Conservation (phyloP, 2,888 invertebrate species). For the Agrochola lota region DNA sequence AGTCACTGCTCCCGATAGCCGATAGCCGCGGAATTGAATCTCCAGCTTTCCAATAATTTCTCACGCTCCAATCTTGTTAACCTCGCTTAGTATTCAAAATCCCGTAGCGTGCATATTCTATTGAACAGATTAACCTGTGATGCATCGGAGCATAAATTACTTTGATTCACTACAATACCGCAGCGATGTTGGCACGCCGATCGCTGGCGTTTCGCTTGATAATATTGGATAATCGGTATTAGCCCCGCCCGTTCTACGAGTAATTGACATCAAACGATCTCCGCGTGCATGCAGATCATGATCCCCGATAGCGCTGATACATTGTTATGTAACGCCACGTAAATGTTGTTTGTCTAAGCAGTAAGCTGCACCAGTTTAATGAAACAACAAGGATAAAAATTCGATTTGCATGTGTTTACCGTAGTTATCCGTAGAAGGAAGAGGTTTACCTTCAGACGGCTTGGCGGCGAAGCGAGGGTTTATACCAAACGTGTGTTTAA, state of each 20-base stretch:
- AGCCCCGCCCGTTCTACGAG: conserved; percentile 63
- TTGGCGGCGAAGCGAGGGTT: conserved; percentile 75
- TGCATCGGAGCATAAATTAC: conserved; percentile 72
- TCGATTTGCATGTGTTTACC: conserved; percentile 74
- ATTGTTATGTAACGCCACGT: conserved; percentile 51
- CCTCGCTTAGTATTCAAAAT: conserved; percentile 62
- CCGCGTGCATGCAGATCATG: conserved; percentile 61
- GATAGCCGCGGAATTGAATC: conserved; percentile 62
- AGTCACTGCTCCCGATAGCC: conserved; percentile 57
- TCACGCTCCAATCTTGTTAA: conserved; percentile 55
- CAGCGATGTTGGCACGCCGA: conserved; percentile 66
- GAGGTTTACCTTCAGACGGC: conserved; percentile 84
- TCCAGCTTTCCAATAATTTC: conserved; percentile 55
- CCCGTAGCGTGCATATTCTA: conserved; percentile 58
- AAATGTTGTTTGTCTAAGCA: conserved; percentile 37
- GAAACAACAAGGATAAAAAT: conserved; percentile 58
- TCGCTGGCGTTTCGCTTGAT: conserved; percentile 62
- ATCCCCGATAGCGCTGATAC: conserved; percentile 52
- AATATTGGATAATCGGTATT: conserved; percentile 73
- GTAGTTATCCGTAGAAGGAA: conserved; percentile 71
- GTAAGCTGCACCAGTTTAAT: conserved; percentile 52
- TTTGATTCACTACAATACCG: conserved; percentile 73
- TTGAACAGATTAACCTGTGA: conserved; percentile 56
- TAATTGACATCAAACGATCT: conserved; percentile 69
- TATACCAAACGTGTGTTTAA: conserved; percentile 73